These are phyloP conservation scores for human (Homo sapiens) DNA, from an alignment of 2,113 vertebrate species.

Conservation along the genomic window GRCh38 chr5:173161501-173162000, in stretches of 20 bases:
- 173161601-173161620: not conserved
- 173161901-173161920: not conserved
- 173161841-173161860: not conserved
- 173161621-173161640: not conserved
- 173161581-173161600: not conserved
- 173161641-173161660: not conserved
- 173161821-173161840: not conserved
- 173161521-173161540: not conserved
- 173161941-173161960: not conserved
- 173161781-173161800: not conserved
- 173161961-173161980: not conserved
- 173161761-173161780: not conserved
- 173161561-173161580: not conserved
- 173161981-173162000: not conserved
- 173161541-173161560: not conserved
- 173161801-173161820: not conserved
- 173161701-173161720: not conserved
- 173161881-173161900: not conserved
- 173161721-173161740: not conserved
- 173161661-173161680: not conserved
- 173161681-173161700: not conserved
- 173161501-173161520: not conserved
- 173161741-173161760: not conserved
- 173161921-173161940: not conserved
- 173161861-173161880: not conserved